Conservation (phyloP, 2,113 vertebrate species). For the Mormyrus lacerda region DNA sequence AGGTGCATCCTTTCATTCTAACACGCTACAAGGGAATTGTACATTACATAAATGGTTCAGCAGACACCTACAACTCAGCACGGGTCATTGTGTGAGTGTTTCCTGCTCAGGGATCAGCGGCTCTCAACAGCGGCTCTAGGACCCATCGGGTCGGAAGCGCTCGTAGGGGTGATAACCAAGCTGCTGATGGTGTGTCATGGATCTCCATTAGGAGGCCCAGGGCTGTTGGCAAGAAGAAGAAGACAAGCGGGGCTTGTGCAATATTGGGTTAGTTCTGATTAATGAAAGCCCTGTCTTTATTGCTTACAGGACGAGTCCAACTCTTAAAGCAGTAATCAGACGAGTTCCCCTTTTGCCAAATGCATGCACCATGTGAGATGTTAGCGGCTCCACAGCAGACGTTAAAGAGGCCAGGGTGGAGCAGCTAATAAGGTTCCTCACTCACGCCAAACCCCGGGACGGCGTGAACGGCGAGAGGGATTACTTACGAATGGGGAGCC, state of each 20-base stretch:
- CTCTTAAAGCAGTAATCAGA: constrained; percentile 1
- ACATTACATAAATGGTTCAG: background rate
- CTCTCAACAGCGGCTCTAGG: background rate
- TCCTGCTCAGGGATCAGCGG: background rate
- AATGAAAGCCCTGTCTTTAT: constrained; percentile 27
- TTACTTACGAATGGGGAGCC: background rate
- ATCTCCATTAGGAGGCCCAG: constrained; percentile 25
- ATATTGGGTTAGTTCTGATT: constrained; percentile 25
- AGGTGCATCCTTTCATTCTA: background rate
- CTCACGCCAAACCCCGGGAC: background rate
- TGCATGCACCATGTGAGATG: background rate
- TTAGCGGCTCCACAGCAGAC: background rate
- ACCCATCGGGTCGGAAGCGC: background rate
- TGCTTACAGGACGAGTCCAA: constrained; percentile 19
- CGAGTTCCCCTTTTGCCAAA: background rate
- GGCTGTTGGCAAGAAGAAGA: constrained; percentile 17
- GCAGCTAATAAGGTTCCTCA: background rate
- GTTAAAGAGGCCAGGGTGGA: background rate
- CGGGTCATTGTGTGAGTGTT: background rate
- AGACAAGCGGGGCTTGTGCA: constrained; percentile 10
- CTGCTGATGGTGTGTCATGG: constrained; percentile 15
- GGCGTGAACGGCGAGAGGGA: background rate
- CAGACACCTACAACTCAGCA: background rate
- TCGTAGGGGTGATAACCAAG: constrained; percentile 16
- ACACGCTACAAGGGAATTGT: background rate